A percentile compares a stretch with the other conserved stretches of the same genome.
These are phyloP conservation scores for Schmidtea mediterranea DNA, from an alignment of 1,140 invertebrate genomes.

Conservation along the genomic window DNA sequence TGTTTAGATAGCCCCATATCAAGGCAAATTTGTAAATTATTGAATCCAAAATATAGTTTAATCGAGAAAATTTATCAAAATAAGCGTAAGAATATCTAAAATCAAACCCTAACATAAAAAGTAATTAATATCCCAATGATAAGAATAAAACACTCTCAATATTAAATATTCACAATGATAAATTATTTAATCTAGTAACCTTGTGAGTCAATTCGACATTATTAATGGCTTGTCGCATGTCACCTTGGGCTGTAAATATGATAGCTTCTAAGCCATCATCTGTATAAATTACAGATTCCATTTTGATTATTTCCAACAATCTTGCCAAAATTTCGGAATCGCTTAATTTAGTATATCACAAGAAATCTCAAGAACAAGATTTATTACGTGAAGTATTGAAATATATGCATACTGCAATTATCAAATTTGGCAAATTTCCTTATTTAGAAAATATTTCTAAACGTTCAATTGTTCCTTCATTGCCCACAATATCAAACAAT, in stretches of 20 bases:
- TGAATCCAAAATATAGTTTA: too few species aligned
- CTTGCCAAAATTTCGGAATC: conserved; percentile 59
- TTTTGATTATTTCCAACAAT: conserved; percentile 42
- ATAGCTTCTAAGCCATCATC: conserved; percentile 84
- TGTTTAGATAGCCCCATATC: too few species aligned
- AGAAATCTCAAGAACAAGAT: too few species aligned
- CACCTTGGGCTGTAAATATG: conserved; percentile 88
- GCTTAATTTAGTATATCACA: conserved; percentile 64
- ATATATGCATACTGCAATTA: conserved; percentile 57
- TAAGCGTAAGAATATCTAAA: too few species aligned
- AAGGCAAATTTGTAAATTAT: too few species aligned
- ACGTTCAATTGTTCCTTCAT: conserved; percentile 66
- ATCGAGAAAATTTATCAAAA: too few species aligned
- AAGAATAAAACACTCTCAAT: too few species aligned
- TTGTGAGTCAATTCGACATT: conserved; percentile 77
- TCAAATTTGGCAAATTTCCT: conserved; percentile 89
- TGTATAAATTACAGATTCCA: conserved; percentile 50
- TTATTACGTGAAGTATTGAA: too few species aligned
- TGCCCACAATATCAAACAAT: conserved; percentile 74
- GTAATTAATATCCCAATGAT: too few species aligned
- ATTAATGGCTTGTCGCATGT: conserved; percentile 82
- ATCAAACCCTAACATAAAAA: too few species aligned
- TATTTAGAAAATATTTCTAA: conserved; percentile 56
- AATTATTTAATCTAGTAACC: too few species aligned
- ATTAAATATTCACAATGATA: too few species aligned